These are phyloP conservation scores for Drosophila nigritarsus DNA, from an alignment of 2,888 invertebrate genomes.

Conservation along the genomic window DNA sequence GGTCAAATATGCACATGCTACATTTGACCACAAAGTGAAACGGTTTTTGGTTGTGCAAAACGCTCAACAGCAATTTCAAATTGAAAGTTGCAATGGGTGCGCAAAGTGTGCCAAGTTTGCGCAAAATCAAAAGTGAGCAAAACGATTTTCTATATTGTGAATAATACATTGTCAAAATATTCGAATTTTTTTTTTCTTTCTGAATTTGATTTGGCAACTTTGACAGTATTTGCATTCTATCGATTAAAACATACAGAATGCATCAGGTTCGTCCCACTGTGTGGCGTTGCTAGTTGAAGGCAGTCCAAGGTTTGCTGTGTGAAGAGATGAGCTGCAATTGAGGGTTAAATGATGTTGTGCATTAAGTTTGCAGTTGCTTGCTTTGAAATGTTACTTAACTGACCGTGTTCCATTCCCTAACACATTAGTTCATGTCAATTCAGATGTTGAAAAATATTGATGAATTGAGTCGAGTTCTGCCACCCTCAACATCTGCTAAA, in stretches of 20 bases:
- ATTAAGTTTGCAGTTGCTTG: constrained; percentile 35
- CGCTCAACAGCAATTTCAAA: constrained; percentile 68
- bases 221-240: not conserved
- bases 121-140: not conserved
- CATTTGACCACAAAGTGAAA: constrained; percentile 81
- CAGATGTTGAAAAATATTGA: not conserved
- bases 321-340: constrained; percentile 17
- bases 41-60: constrained; percentile 67
- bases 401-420: constrained; percentile 10
- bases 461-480: not conserved
- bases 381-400: constrained; percentile 27
- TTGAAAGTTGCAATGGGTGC: constrained; percentile 70
- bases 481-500: not conserved
- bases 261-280: constrained; percentile 8
- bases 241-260: too few relatives aligned
- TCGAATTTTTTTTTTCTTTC: not conserved
- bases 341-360: constrained; percentile 31
- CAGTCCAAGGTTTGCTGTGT: constrained; percentile 10
- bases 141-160: not conserved
- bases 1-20: constrained; percentile 78
- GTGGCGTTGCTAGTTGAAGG: constrained; percentile 19
- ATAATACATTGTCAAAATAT: not conserved
- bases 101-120: not conserved
- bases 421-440: constrained; percentile 27
- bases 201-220: not conserved